Evolutionary conservation across 2,888 invertebrate species (phyloP), one percentile per base, ranked within the genome.

Genomic region (Synergus japonicus): DNA sequence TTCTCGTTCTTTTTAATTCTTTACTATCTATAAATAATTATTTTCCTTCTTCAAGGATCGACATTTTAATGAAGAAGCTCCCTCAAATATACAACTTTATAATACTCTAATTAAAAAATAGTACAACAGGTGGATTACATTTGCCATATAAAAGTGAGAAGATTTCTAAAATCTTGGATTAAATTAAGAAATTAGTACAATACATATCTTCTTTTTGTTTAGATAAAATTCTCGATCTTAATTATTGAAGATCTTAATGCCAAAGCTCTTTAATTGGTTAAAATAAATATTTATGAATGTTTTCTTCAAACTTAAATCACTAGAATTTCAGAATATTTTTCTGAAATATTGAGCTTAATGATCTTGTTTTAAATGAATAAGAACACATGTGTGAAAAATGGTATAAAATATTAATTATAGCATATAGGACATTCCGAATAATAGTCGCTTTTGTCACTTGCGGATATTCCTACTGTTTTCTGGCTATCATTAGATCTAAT

Each of bases 71-170:
- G 15, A 49, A 73, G n/a, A 54, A n/a, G 37, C 54, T 73, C 37
- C 49, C 22, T 73, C 54, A 73, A 37, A 29, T 49, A 54, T 54
- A 73, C 54, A 73, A 29, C 9, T 37, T 54, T 73, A 54, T 37
- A 54, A 49, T 54, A 49, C 29, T 54, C 44, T 22, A 67, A n/a
- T 54, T 29, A 54, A 73, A 49, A 73, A 73, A 67, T 67, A 44
- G 37, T 54, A n/a, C 69, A 69, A 49, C 69, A 46, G 29, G 15
- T 69, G 49, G 13, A 69, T 73, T 54, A 44, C 43, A 13, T 12
- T 46, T 37, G 54, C 4, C 49, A 41, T 66, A 58, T 73, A 79
- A 80, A 78, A 79, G 37, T 76, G 76, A 76, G 63, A 80, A 54
- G 60, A 22, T 60, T 37, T 12, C 18, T 54, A 29, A 65, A 29